Percentiles rank a stretch among this genome's conserved stretches.
Conservation (phyloP, 30 jellyfish, hydroid and myxozoan species). For the Rhopilema esculentum region DNA sequence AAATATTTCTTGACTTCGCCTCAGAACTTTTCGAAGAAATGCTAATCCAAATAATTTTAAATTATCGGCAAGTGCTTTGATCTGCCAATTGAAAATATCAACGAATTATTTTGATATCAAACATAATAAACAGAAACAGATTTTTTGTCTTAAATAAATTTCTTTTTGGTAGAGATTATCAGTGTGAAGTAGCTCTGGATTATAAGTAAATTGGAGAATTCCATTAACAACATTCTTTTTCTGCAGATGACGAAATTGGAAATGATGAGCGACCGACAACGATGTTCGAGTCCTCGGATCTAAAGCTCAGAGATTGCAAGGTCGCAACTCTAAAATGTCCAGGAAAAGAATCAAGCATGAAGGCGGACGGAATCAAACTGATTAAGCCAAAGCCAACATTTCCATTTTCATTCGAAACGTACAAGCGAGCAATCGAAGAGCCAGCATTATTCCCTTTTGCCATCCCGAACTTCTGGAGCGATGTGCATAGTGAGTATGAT, state of each 20-base stretch:
- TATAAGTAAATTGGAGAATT: neutral
- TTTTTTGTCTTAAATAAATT: too few relatives aligned
- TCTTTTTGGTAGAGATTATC: neutral
- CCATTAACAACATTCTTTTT: neutral
- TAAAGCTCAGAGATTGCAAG: neutral
- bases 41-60: neutral
- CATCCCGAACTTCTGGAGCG: constrained; percentile 76
- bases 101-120: too few relatives aligned
- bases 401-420: constrained; percentile 73
- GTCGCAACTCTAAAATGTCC: neutral
- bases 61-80: neutral
- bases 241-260: neutral
- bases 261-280: neutral
- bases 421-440: constrained; percentile 62
- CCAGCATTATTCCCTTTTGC: constrained; percentile 77
- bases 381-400: constrained; percentile 77
- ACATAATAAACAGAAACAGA: neutral
- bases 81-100: neutral
- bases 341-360: neutral
- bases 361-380: constrained; percentile 15
- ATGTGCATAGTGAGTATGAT: constrained; percentile 12
- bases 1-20: neutral
- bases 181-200: neutral
- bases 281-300: neutral
- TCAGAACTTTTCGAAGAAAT: neutral